These are phyloP conservation scores for Crenuchus spilurus DNA, from an alignment of 2,797 vertebrate species.

Conservation along the genomic window DNA sequence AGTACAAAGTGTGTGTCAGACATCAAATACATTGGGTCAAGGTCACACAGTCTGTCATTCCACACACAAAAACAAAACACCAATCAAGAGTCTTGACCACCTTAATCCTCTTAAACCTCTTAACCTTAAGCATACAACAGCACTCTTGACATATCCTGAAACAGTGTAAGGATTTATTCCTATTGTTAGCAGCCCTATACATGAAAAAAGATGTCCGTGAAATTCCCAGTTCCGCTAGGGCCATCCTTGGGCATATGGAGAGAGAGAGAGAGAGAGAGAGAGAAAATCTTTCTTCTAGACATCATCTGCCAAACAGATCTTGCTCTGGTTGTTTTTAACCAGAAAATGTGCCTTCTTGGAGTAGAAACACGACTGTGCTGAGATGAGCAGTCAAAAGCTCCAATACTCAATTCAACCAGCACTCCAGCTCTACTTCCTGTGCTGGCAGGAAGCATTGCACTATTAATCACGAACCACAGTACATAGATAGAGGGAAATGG, in stretches of 20 bases:
- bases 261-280: not conserved
- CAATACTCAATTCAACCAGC: too few species aligned
- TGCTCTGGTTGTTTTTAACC: not conserved
- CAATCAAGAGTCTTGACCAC: not conserved
- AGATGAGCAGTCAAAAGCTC: not conserved
- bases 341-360: not conserved
- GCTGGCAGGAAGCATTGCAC: slow-evolving; percentile 2
- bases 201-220: slow-evolving; percentile 33
- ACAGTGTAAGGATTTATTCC: not conserved
- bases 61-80: not conserved
- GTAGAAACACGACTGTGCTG: not conserved
- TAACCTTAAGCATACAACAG: not conserved
- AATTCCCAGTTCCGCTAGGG: slow-evolving; percentile 23
- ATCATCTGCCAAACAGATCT: slow-evolving; percentile 17
- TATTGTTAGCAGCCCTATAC: slow-evolving; percentile 12
- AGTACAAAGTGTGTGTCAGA: not conserved
- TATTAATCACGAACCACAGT: not conserved
- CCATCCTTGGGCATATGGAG: not conserved
- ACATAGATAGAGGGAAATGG: not conserved
- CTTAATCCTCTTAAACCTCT: slow-evolving; percentile 2
- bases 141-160: not conserved
- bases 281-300: not conserved
- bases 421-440: not conserved
- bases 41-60: not conserved
- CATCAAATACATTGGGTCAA: slow-evolving; percentile 18